Evolutionary conservation across 2,797 vertebrate species (phyloP).

Genomic region (Arctocebus calabarensis): DNA sequence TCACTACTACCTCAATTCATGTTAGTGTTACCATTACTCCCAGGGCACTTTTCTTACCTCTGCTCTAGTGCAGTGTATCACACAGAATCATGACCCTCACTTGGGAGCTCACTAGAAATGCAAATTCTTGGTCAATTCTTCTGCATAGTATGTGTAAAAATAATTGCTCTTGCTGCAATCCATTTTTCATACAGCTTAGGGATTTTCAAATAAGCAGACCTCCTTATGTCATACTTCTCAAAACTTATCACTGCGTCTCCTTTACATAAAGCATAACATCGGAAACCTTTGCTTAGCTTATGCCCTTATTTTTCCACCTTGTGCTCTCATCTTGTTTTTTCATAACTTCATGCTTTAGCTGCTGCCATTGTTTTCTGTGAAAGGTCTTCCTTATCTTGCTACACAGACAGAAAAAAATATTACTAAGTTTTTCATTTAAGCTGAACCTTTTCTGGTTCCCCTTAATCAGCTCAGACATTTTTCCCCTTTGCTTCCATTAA

Average conservation of each 20-base stretch:
- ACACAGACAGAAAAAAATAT: background rate
- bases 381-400: background rate
- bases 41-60: background rate
- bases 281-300: background rate
- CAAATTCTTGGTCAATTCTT: background rate
- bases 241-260: background rate
- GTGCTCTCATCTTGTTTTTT: background rate
- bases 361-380: background rate
- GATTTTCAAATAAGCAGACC: background rate
- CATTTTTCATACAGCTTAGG: background rate
- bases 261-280: background rate
- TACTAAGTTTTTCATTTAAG: background rate
- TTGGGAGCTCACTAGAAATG: conserved; percentile 15
- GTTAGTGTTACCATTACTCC: background rate
- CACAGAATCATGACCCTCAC: background rate
- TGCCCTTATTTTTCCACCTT: background rate
- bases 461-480: background rate
- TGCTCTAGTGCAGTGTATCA: background rate
- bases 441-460: background rate
- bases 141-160: background rate
- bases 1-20: background rate
- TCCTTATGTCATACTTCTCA: background rate
- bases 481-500: background rate
- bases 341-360: background rate
- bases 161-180: background rate